Conservation (phyloP, 2,888 invertebrate genomes). For the Philopedon plagiatum region DNA sequence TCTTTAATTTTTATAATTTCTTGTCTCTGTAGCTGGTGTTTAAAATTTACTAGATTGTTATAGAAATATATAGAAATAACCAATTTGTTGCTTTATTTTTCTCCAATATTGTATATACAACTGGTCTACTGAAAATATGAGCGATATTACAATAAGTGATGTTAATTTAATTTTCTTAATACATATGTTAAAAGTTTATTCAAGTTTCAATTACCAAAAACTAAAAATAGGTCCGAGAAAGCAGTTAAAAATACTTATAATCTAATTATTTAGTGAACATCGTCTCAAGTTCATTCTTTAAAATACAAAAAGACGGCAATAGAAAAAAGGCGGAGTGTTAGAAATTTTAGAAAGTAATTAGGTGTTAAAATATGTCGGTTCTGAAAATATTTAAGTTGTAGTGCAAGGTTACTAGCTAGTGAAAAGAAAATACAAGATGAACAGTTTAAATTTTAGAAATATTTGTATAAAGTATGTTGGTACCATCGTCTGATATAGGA, state of each 20-base stretch:
- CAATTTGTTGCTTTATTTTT: too few relatives aligned
- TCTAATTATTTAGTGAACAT: too few relatives aligned
- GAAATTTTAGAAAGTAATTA: constrained; percentile 15
- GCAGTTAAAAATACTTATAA: background rate
- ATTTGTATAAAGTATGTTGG: background rate
- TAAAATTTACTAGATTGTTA: too few relatives aligned
- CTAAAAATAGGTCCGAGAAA: background rate
- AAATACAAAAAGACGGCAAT: background rate
- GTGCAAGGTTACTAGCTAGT: constrained; percentile 8
- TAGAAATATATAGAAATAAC: too few relatives aligned
- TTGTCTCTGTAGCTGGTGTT: too few relatives aligned
- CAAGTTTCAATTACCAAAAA: background rate
- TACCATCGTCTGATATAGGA: background rate
- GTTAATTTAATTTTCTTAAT: too few relatives aligned
- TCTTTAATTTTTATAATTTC: too few relatives aligned
- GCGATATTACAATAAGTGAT: too few relatives aligned
- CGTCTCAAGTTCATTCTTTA: background rate
- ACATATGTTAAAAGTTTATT: too few relatives aligned
- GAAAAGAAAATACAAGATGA: background rate
- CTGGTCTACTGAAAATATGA: too few relatives aligned
- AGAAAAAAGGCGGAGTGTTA: background rate
- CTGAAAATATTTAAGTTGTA: constrained; percentile 11
- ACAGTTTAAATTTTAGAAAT: background rate
- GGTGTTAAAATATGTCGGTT: background rate
- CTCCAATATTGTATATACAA: too few relatives aligned